These are phyloP conservation scores for Takifugu bimaculatus DNA, from an alignment of 2,113 vertebrate genomes.

Conservation along the genomic window DNA sequence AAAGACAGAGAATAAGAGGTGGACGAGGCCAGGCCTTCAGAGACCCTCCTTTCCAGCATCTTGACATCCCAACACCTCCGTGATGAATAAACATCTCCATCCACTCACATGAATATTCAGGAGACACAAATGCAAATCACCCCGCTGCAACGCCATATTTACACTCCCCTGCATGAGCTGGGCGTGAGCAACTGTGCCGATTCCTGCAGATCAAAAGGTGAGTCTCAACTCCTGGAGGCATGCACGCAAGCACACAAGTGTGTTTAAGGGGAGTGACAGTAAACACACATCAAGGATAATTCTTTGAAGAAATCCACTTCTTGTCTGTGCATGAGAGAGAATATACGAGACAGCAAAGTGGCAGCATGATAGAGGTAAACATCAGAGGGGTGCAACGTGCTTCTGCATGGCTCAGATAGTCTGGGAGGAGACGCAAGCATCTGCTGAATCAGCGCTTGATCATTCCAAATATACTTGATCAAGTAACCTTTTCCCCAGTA, in stretches of 20 bases:
- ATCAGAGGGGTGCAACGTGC: too few species aligned
- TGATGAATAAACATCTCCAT: conserved; percentile 63
- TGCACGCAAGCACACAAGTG: neutral
- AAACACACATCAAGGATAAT: conserved; percentile 21
- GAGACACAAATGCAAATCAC: conserved; percentile 49
- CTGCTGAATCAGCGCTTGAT: too few species aligned
- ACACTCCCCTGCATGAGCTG: conserved; percentile 19
- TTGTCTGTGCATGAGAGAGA: too few species aligned
- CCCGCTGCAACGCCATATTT: conserved; percentile 49
- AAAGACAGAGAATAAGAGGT: neutral
- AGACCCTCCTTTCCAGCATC: too few species aligned
- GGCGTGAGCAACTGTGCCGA: neutral
- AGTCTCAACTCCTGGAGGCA: conserved; percentile 26
- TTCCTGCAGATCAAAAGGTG: conserved; percentile 54
- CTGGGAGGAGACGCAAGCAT: too few species aligned
- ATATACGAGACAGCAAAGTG: too few species aligned
- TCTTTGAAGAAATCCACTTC: conserved; percentile 7
- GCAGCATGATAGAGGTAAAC: too few species aligned
- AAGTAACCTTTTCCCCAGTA: too few species aligned
- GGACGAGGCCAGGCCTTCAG: too few species aligned
- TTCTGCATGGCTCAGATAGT: too few species aligned
- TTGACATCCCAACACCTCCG: conserved; percentile 4
- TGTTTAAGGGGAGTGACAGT: conserved; percentile 27
- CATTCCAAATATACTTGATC: too few species aligned
- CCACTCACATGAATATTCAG: conserved; percentile 66